phyloP scores from a whole-genome alignment of 1,140 invertebrate species.

The Varroa destructor region DNA sequence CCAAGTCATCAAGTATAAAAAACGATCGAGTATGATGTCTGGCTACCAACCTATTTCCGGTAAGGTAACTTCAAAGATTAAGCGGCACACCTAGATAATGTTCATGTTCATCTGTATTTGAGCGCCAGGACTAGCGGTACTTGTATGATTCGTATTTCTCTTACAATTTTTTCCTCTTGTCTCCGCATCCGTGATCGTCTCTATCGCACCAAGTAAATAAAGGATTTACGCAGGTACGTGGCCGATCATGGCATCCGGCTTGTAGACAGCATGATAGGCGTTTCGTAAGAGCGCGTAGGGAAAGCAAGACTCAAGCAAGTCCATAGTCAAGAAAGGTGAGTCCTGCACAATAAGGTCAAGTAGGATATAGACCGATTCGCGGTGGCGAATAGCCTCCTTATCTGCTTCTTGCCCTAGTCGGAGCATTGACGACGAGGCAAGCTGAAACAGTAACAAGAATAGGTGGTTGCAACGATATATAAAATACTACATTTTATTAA shows the following conservation, averaged over 20 bases:
- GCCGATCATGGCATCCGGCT: slow-evolving; percentile 39
- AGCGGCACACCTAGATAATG: too few species aligned
- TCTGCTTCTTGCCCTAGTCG: slow-evolving; percentile 86
- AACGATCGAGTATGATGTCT: too few species aligned
- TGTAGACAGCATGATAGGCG: slow-evolving; percentile 88
- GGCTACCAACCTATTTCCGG: too few species aligned
- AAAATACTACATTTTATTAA: slow-evolving; percentile 29
- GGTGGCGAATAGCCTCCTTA: slow-evolving; percentile 78
- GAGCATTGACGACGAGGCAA: slow-evolving; percentile 85
- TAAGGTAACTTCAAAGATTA: too few species aligned
- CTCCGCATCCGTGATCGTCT: too few species aligned
- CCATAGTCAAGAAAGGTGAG: slow-evolving; percentile 93
- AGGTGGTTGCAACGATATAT: slow-evolving; percentile 30
- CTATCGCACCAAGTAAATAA: too few species aligned
- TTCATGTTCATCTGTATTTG: too few species aligned
- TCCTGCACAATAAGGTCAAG: slow-evolving; percentile 90
- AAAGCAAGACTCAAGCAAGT: slow-evolving; percentile 91
- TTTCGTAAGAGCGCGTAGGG: slow-evolving; percentile 90
- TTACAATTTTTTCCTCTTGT: too few species aligned
- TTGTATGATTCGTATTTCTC: too few species aligned
- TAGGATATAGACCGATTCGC: slow-evolving; percentile 88
- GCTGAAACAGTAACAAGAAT: slow-evolving; percentile 39
- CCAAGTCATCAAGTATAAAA: too few species aligned
- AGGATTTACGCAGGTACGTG: not conserved
- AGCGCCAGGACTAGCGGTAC: too few species aligned